Conservation (phyloP, 2,113 vertebrate species). For the Propithecus coquereli region DNA sequence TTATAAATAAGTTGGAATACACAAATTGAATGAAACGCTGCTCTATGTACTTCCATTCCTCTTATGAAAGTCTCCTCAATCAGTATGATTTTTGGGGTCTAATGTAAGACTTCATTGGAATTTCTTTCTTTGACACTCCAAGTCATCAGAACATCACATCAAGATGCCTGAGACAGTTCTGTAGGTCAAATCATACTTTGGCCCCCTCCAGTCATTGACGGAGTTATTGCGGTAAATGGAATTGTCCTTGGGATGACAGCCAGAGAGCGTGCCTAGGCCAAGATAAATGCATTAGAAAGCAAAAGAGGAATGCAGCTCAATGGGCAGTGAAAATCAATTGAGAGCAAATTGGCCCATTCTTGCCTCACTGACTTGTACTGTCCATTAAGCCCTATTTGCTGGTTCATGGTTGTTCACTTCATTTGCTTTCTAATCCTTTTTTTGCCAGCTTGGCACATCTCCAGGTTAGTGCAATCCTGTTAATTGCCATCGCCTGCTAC, state of each 20-base stretch:
- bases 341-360: constrained; percentile 66
- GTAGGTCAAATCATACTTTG: background rate
- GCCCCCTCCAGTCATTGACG: background rate
- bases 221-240: background rate
- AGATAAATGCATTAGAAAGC: constrained; percentile 67
- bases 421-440: constrained; percentile 75
- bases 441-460: constrained; percentile 66
- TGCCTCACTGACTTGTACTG: constrained; percentile 62
- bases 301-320: constrained; percentile 62
- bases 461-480: constrained; percentile 73
- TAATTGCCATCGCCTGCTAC: constrained; percentile 73
- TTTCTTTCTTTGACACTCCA: background rate
- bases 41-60: background rate
- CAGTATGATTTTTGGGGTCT: background rate
- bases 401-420: constrained; percentile 74
- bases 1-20: background rate
- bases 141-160: background rate
- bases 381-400: constrained; percentile 75
- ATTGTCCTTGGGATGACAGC: constrained; percentile 57
- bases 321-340: constrained; percentile 75
- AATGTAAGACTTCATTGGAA: background rate
- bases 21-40: background rate
- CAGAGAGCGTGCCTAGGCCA: constrained; percentile 39
- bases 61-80: background rate
- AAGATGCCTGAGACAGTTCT: background rate